phyloP scores from a whole-genome alignment of 2,797 vertebrate species.

The Cossypha heuglini region DNA sequence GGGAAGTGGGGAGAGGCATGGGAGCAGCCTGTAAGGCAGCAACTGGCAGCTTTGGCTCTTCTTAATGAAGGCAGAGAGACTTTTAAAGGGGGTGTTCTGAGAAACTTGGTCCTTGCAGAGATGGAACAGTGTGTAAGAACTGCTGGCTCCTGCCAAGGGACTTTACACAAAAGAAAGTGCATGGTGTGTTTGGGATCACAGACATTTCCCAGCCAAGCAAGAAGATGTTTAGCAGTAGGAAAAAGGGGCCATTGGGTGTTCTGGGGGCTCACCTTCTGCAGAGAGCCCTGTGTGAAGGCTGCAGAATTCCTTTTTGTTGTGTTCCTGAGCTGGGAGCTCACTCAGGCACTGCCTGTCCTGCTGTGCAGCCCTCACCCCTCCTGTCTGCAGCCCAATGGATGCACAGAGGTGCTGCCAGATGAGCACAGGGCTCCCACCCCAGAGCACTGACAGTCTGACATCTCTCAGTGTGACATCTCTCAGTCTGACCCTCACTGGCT shows the following conservation, averaged over 20 bases:
- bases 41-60: not conserved
- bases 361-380: not conserved
- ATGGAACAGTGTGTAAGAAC: not conserved
- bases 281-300: not conserved
- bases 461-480: not conserved
- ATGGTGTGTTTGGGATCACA: not conserved
- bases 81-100: not conserved
- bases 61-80: not conserved
- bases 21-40: not conserved
- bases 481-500: not conserved
- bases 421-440: not conserved
- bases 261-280: not conserved
- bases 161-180: not conserved
- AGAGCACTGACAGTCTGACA: fast-evolving
- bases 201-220: not conserved
- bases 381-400: not conserved
- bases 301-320: not conserved
- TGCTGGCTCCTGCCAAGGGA: not conserved
- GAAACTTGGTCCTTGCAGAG: not conserved
- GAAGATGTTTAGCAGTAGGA: not conserved
- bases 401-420: not conserved
- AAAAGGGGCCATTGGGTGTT: not conserved
- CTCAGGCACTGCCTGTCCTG: not conserved
- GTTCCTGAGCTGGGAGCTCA: not conserved
- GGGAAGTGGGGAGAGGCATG: not conserved